Percentiles rank a stretch among this genome's conserved stretches.
Evolutionary conservation across 1,140 invertebrate genomes (phyloP).

Genomic region (Drosophila ohnishii): DNA sequence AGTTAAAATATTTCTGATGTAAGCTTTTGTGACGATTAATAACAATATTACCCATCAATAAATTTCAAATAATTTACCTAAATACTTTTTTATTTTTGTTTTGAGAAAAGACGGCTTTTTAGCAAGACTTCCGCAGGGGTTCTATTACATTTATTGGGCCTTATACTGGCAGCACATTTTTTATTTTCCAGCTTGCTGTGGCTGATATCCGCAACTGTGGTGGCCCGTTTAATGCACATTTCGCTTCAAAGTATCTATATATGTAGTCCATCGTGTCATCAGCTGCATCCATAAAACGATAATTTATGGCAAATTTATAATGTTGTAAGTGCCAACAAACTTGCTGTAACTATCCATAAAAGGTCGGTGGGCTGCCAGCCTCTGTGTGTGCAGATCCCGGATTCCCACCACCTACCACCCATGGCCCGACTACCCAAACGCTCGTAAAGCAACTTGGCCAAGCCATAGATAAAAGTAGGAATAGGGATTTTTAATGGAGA

Average conservation of each 20-base stretch:
- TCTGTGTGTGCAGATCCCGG: constrained; percentile 32
- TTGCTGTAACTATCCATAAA: constrained; percentile 77
- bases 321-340: constrained; percentile 78
- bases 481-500: constrained; percentile 7
- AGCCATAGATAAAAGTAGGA: constrained; percentile 38
- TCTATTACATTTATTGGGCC: constrained; percentile 4
- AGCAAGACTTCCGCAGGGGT: too few species aligned
- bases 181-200: not conserved
- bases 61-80: too few species aligned
- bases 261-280: constrained; percentile 46
- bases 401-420: constrained; percentile 26
- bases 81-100: too few species aligned
- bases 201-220: constrained; percentile 14
- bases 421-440: constrained; percentile 40
- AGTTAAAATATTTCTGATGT: too few species aligned
- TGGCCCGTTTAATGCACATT: constrained; percentile 27
- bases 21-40: too few species aligned
- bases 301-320: constrained; percentile 78
- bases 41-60: too few species aligned
- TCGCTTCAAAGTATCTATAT: constrained; percentile 40
- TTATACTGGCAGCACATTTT: not conserved
- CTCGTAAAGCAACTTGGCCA: constrained; percentile 67
- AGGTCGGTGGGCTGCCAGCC: constrained; percentile 41
- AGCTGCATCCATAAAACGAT: constrained; percentile 65
- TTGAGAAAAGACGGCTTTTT: too few species aligned